A percentile compares a stretch with the other conserved stretches of the same genome.
These are phyloP conservation scores for Lacanobia wlatinum DNA, from an alignment of 2,888 invertebrate genomes.

Conservation along the genomic window DNA sequence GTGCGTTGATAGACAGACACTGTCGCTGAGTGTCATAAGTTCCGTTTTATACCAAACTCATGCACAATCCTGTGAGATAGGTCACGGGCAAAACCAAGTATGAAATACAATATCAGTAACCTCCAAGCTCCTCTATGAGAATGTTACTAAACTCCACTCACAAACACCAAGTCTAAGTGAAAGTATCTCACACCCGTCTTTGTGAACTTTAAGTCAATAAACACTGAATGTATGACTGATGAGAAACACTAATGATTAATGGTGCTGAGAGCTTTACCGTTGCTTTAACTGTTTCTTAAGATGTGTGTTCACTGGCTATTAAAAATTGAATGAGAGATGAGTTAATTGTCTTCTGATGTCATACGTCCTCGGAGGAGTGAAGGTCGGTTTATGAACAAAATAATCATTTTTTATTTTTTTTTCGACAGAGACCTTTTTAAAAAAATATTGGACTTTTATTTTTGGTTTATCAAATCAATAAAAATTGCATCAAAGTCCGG, in stretches of 20 bases:
- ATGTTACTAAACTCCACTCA: conserved; percentile 25
- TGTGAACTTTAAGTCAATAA: conserved; percentile 67
- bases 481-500: too few species aligned
- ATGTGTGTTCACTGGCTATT: conserved; percentile 43
- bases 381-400: not conserved
- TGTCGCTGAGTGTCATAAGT: not conserved
- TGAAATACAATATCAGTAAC: not conserved
- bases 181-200: conserved; percentile 62
- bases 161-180: conserved; percentile 54
- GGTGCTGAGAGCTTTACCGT: conserved; percentile 69
- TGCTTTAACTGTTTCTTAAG: conserved; percentile 52
- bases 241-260: conserved; percentile 73
- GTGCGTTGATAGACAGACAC: too few species aligned
- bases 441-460: too few species aligned
- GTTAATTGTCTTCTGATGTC: conserved; percentile 2
- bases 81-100: not conserved
- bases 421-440: too few species aligned
- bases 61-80: not conserved
- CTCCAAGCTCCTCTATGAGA: not conserved
- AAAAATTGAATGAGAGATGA: conserved; percentile 4
- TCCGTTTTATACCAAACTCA: too few species aligned
- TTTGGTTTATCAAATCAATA: too few species aligned
- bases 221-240: conserved; percentile 69
- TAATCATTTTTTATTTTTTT: too few species aligned
- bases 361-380: not conserved